Percentiles rank a stretch among this genome's conserved stretches.
phyloP scores from a whole-genome alignment of 2,113 vertebrate genomes.

The Empidonax traillii region DNA sequence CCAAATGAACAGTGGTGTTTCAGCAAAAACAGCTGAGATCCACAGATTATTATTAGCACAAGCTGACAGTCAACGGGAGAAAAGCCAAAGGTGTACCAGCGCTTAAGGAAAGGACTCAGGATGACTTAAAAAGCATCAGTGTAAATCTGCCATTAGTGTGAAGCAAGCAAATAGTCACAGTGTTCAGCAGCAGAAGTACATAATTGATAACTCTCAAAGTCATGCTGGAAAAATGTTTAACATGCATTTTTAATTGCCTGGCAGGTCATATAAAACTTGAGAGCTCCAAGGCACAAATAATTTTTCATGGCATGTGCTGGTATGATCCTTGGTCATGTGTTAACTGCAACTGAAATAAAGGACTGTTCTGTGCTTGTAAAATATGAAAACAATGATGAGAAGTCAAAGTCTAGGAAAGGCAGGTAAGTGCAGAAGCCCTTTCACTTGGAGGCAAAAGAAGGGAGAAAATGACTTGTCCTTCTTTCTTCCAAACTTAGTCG shows the following conservation, averaged over 20 bases:
- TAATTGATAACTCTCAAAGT: not conserved
- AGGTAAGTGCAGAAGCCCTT: not conserved
- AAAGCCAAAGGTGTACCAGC: conserved; percentile 17
- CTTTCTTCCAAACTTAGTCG: not conserved
- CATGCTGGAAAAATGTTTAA: not conserved
- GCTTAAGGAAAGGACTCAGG: not conserved
- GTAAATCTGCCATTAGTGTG: not conserved
- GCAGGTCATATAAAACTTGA: not conserved
- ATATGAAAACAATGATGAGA: not conserved
- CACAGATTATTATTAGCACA: conserved; percentile 54
- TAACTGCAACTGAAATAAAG: not conserved
- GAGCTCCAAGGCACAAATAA: not conserved
- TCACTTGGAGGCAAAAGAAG: not conserved
- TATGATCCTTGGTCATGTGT: not conserved
- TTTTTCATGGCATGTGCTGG: not conserved
- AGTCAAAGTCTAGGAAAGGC: not conserved
- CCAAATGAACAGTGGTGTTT: not conserved
- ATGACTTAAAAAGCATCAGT: not conserved
- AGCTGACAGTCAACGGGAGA: conserved; percentile 24
- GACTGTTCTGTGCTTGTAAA: not conserved
- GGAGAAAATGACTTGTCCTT: not conserved
- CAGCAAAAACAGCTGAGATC: not conserved
- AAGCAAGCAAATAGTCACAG: not conserved
- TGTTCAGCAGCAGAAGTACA: not conserved
- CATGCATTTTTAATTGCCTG: not conserved